These are phyloP conservation scores for Pomacea maculata DNA, from an alignment of 1,140 invertebrate genomes.

Conservation along the genomic window DNA sequence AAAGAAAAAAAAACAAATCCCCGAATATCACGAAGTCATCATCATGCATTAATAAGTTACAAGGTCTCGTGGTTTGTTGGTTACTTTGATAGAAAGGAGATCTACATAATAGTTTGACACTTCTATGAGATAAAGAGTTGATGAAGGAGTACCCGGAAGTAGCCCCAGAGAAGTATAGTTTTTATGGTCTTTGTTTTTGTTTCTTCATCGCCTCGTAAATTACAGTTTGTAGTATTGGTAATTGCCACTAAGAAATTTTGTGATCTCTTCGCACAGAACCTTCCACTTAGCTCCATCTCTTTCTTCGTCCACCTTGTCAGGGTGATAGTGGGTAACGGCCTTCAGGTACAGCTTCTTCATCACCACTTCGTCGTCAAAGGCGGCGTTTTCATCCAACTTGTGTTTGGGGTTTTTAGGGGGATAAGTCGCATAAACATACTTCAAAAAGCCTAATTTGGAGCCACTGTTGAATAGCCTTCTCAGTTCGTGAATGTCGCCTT, in stretches of 20 bases:
- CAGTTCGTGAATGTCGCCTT: constrained; percentile 27
- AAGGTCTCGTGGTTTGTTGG: too few species aligned
- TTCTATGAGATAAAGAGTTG: too few species aligned
- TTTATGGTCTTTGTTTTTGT: too few species aligned
- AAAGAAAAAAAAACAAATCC: too few species aligned
- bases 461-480: constrained; percentile 1
- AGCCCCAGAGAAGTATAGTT: too few species aligned
- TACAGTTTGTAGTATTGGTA: too few species aligned
- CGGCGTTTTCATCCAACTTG: constrained; percentile 9
- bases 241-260: constrained; percentile 42
- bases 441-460: constrained; percentile 30
- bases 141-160: too few species aligned
- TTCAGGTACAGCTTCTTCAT: constrained; percentile 39
- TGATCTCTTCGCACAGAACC: constrained; percentile 44
- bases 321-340: constrained; percentile 47
- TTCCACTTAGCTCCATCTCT: constrained; percentile 36
- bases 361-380: neutral
- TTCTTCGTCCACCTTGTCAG: constrained; percentile 36
- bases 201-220: too few species aligned
- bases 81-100: too few species aligned
- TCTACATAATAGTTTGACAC: too few species aligned
- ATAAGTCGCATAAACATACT: constrained; percentile 38
- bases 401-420: constrained; percentile 37
- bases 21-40: too few species aligned
- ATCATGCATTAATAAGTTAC: too few species aligned